Evolutionary conservation across 2,797 vertebrate genomes (phyloP), one percentile per base, ranked within the genome.

Genomic region (Sebastolobus altivelis): DNA sequence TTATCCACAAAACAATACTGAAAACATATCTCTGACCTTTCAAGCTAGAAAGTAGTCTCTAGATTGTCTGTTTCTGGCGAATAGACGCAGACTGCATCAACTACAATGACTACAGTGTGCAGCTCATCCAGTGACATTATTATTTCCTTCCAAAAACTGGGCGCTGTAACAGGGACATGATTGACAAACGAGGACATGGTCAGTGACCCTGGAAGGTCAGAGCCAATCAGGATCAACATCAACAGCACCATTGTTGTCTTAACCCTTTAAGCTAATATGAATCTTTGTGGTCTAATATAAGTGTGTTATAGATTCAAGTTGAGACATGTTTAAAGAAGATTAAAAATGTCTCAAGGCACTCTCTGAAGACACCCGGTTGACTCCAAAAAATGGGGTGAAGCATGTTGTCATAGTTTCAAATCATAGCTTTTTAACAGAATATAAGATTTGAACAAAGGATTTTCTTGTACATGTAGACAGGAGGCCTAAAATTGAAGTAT

Each of bases 181-280:
- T 9, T 90, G 91, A 85, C 86, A 79, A 55, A 78, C 1, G 75
- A 83, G 75, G 87, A 65, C 86, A 85, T 80, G 79, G 75, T 76
- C 56, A 66, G 20, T 88, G 89, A 91, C 86, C 90, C 70, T 67
- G 62, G 4, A 72, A 71, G 79, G 68, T 83, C 86, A 58, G 62
- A 82, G 18, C 84, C 72, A 56, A 88, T 90, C 80, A 90, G 46
- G 5, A 83, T 89, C 88, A 86, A 69, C 54, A 60, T 71, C 6
- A 22, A 37, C 29, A 22, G 13, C 31, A 69, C 10, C 10, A 27
- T 5, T 27, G 67, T 6, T 70, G 18, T 60, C 29, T 12, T 14
- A 14, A 29, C 38, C 56, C 38, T n/a, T 27, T 46, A 38, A 61
- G 6, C 0, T 40, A 12, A 14, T 13, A 38, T 40, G 7, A 38